Base-by-base conservation (phyloP, 2,797 vertebrate species). In the Gouania willdenowi region DNA sequence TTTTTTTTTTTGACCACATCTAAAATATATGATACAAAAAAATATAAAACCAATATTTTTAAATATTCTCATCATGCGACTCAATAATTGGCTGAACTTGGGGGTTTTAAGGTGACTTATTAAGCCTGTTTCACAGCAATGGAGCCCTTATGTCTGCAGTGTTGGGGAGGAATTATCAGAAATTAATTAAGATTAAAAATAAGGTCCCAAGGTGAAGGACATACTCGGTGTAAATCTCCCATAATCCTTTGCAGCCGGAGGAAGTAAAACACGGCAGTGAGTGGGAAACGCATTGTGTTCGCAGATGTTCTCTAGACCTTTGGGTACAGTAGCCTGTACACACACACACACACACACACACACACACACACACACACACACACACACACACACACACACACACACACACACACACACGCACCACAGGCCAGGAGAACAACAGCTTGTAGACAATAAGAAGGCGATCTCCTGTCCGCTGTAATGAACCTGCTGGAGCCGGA, bases 131-230 rank as follows among this genome's bases (percentile, higher is more conserved):
- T 41, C 52, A 47, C 16, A 26, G 66, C 64, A 60, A 75, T 34
- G 41, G 44, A 74, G 68, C 61, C 65, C 67, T 36, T 41, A 46
- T 57, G 56, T 68, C 48, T 40, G 49, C 49, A 36, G 75, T 74
- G 72, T 79, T 81, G 86, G 85, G 83, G 63, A 82, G 80, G 75
- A 84, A 83, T 83, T 75, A 86, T 83, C 66, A 53, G 62, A 83
- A 87, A 87, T 85, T 77, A 87, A 88, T 87, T 86, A 79, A 73
- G 75, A 83, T 83, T 81, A 77, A 77, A 82, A 79, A n/a, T n/a
- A 69, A 72, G 75, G 71, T 81, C 82, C 83, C 83, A 60, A 66
- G 79, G 78, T 85, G 75, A 79, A 76, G 67, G 65, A 74, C 75
- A 83, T 77, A 75, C 53, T 78, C 80, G 63, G 50, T 85, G 80